These are phyloP conservation scores for Danio tinwini DNA, from an alignment of 2,797 vertebrate genomes.

Conservation along the genomic window DNA sequence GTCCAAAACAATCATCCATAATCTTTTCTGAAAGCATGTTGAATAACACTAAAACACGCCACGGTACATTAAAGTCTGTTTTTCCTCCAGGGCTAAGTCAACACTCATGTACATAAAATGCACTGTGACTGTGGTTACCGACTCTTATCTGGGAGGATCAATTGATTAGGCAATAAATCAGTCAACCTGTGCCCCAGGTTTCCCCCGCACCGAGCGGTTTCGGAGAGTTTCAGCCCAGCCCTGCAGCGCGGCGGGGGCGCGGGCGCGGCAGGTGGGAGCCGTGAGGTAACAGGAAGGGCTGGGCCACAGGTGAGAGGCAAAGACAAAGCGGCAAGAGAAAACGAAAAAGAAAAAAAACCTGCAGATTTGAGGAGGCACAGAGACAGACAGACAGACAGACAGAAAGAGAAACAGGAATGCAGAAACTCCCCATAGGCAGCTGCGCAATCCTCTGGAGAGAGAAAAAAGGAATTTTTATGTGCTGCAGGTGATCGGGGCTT, in stretches of 20 bases:
- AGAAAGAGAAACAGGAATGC: constrained; percentile 73
- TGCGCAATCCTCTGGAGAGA: constrained; percentile 80
- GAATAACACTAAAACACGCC: constrained; percentile 69
- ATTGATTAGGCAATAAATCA: constrained; percentile 83
- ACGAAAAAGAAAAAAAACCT: constrained; percentile 5
- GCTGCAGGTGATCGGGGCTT: constrained; percentile 83
- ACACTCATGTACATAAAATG: constrained; percentile 74
- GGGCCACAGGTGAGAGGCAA: constrained; percentile 58
- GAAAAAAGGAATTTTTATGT: constrained; percentile 88
- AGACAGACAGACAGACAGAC: constrained; percentile 47
- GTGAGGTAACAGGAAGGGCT: constrained; percentile 63
- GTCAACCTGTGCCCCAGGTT: constrained; percentile 69
- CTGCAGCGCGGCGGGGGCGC: constrained; percentile 73
- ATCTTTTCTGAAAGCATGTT: constrained; percentile 76
- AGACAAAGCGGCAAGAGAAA: constrained; percentile 43
- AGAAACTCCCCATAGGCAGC: constrained; percentile 80
- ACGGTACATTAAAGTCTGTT: constrained; percentile 69
- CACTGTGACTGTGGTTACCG: constrained; percentile 74
- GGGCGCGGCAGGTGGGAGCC: constrained; percentile 70
- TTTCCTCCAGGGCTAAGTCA: constrained; percentile 73
- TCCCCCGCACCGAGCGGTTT: constrained; percentile 59
- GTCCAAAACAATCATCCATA: constrained; percentile 66
- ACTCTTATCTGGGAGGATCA: constrained; percentile 68
- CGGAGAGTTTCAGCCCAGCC: constrained; percentile 76
- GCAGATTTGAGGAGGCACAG: constrained; percentile 72